phyloP scores from a whole-genome alignment of 2,888 invertebrate genomes.

The Ichneumon xanthorius region DNA sequence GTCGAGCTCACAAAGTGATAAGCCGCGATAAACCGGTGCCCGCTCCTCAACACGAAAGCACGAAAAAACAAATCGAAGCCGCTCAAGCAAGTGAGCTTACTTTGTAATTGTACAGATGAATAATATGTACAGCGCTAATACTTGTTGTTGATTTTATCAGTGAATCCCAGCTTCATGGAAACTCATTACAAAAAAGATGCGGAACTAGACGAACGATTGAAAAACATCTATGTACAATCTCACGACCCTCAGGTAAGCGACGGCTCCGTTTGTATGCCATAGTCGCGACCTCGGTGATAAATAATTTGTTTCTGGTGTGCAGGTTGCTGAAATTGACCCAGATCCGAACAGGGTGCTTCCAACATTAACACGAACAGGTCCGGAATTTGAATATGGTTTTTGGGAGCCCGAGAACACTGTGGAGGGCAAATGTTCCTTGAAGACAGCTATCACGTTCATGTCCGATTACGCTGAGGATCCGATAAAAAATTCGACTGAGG shows the following conservation, averaged over 20 bases:
- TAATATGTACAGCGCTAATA: not conserved
- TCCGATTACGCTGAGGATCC: slow-evolving; percentile 88
- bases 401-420: slow-evolving; percentile 88
- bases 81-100: slow-evolving; percentile 85
- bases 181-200: slow-evolving; percentile 88
- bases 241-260: slow-evolving; percentile 83
- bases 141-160: slow-evolving; percentile 79
- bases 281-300: not conserved
- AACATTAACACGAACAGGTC: slow-evolving; percentile 85
- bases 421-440: slow-evolving; percentile 89
- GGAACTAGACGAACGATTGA: slow-evolving; percentile 88
- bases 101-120: not conserved
- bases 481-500: slow-evolving; percentile 86
- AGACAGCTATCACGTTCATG: slow-evolving; percentile 89
- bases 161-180: slow-evolving; percentile 88
- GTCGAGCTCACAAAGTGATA: slow-evolving; percentile 90
- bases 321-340: slow-evolving; percentile 80
- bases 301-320: slow-evolving; percentile 35
- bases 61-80: slow-evolving; percentile 88
- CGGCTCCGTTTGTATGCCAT: not conserved
- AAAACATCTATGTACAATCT: slow-evolving; percentile 91
- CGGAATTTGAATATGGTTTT: slow-evolving; percentile 89
- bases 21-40: slow-evolving; percentile 88
- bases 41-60: slow-evolving; percentile 90
- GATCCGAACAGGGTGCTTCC: slow-evolving; percentile 87